Percentiles rank a stretch among this genome's conserved stretches.
These are phyloP conservation scores for Sepioteuthis lessoniana DNA, from an alignment of 2,888 invertebrate genomes.

Conservation along the genomic window DNA sequence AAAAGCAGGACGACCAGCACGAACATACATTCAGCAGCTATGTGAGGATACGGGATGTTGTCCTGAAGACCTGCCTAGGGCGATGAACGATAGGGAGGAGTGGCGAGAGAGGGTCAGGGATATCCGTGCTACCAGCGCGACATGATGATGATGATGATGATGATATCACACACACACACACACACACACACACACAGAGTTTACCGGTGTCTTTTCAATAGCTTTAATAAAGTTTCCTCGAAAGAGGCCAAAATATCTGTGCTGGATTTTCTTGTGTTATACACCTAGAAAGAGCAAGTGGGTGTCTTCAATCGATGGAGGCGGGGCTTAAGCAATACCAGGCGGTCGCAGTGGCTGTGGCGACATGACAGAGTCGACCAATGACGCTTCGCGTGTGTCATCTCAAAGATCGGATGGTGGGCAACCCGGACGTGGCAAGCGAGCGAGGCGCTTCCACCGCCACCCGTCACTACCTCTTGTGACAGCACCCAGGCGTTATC, in stretches of 20 bases:
- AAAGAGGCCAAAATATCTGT: not conserved
- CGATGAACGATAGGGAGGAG: too few species aligned
- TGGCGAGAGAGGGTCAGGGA: too few species aligned
- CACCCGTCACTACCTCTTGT: not conserved
- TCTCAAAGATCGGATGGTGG: not conserved
- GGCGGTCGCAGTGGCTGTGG: not conserved
- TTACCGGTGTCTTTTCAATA: not conserved
- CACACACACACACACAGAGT: not conserved
- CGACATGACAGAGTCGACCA: not conserved
- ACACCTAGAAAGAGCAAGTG: not conserved
- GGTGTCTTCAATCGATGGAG: not conserved
- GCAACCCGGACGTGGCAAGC: slow-evolving; percentile 12
- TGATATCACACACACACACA: too few species aligned
- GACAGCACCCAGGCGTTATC: not conserved
- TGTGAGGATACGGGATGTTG: too few species aligned
- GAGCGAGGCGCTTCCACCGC: not conserved
- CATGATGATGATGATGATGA: too few species aligned
- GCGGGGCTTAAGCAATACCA: not conserved
- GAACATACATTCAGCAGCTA: too few species aligned
- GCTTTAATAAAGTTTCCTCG: not conserved
- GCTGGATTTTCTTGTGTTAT: not conserved
- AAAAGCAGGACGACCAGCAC: too few species aligned
- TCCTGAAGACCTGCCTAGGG: too few species aligned
- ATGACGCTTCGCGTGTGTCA: slow-evolving; percentile 10
- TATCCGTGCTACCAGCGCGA: too few species aligned